These are phyloP conservation scores for Heliconius melpomene DNA, from an alignment of 1,140 invertebrate species.

Conservation along the genomic window DNA sequence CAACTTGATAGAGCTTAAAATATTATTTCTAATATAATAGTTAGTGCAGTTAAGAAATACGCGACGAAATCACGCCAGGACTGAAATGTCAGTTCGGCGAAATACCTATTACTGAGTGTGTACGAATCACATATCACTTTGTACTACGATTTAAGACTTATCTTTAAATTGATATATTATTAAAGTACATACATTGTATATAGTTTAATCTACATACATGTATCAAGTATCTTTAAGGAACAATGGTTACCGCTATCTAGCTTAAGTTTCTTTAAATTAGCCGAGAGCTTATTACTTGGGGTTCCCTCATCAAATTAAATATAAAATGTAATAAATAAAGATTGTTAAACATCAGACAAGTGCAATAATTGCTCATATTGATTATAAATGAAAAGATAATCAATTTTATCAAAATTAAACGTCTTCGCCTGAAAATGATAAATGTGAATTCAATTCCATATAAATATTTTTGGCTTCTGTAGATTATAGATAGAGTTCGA, in stretches of 20 bases:
- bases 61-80: background rate
- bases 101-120: background rate
- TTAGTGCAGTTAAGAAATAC: conserved; percentile 2
- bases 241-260: background rate
- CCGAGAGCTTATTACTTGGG: background rate
- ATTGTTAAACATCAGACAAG: too few relatives aligned
- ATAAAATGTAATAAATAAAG: too few relatives aligned
- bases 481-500: too few relatives aligned
- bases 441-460: too few relatives aligned
- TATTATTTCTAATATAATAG: background rate
- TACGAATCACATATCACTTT: conserved; percentile 6
- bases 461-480: too few relatives aligned
- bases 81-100: background rate
- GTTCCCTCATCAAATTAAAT: too few relatives aligned
- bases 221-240: background rate
- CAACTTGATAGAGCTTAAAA: background rate
- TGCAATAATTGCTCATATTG: too few relatives aligned
- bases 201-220: background rate
- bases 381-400: too few relatives aligned
- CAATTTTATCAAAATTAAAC: too few relatives aligned
- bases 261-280: background rate
- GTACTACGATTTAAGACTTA: background rate
- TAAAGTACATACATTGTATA: too few relatives aligned
- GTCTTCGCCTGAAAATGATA: too few relatives aligned
- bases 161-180: background rate